Evolutionary conservation across 1,140 invertebrate species (phyloP), one percentile per base, ranked within the genome.

Genomic region (Hormaphis cornu): DNA sequence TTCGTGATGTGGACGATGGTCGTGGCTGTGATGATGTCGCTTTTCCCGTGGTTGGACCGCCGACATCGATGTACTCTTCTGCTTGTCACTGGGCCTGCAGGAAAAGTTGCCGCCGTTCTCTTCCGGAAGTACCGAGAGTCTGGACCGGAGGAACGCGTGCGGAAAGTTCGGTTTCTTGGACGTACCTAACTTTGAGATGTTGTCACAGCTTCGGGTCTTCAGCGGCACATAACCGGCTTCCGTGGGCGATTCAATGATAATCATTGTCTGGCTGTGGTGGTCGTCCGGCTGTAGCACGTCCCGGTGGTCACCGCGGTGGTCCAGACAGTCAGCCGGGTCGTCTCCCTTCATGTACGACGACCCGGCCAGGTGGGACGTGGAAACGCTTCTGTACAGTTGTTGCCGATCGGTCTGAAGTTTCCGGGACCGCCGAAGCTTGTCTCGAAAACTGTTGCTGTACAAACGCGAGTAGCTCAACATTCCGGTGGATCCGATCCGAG

Each of bases 101-200:
- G n/a, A n/a, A 0, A 44, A 46, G 48, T 18, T 35, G 26, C 70
- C 58, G 37, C 81, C 78, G 56, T 82, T 84, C 76, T 89, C 87
- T 78, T 89, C 87, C 0, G 87, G 87, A 52, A 89, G 77, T 26
- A 89, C 87, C 0, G 87, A 87, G 16, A 89, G 74, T 69, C 86
- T 86, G 0, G 88, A 89, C 70, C 88, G 80, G 12, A 90, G 77
- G 76, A 89, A 89, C 1, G 88, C 87, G 74, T 90, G 89, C 0
- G 88, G 88, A 74, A 90, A 90, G 72, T 83, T 86, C 1, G 83
- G 82, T 70, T 84, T 85, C 72, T 40, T 76, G 70, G 24, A 75
- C 56, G 28, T 69, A 5, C 78, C 77, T 72, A 83, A 73, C 71
- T 79, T 80, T 8, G 82, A 79, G 72, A 85, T 84, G 75, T 84